Percentiles rank a stretch among this genome's conserved stretches.
Conservation (phyloP, 2,888 invertebrate genomes). For the Meiosimyza platycephala region DNA sequence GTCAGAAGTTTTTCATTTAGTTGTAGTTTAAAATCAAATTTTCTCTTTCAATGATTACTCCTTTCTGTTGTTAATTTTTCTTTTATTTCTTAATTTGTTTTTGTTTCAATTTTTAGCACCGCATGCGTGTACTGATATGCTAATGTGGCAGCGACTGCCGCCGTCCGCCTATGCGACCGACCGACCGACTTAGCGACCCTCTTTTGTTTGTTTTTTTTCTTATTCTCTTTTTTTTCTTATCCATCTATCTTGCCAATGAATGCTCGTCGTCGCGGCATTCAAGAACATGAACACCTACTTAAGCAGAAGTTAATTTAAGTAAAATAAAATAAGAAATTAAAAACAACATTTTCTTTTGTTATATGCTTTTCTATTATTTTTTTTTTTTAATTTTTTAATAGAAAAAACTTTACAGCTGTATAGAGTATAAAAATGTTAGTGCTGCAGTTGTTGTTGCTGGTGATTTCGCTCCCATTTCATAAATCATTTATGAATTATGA, state of each 20-base stretch:
- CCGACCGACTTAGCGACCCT: not conserved
- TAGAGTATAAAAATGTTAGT: not conserved
- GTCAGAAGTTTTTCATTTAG: no score
- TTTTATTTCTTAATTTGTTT: conserved; percentile 12
- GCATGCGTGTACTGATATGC: conserved; percentile 8
- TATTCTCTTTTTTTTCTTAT: no score
- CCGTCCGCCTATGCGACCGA: no score
- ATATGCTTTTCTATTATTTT: not conserved
- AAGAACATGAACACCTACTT: conserved; percentile 38
- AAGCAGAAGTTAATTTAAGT: conserved; percentile 33
- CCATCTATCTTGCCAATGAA: conserved; percentile 9
- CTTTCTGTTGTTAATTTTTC: conserved; percentile 21
- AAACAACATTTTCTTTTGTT: conserved; percentile 10
- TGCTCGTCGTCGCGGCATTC: conserved; percentile 9
- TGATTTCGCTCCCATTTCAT: conserved; percentile 48
- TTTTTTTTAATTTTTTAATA: not conserved
- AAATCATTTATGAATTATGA: conserved; percentile 60
- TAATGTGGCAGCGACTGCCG: not conserved
- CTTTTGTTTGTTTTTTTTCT: not conserved
- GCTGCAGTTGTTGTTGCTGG: not conserved
- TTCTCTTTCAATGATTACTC: conserved; percentile 36
- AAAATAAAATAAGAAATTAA: conserved; percentile 8
- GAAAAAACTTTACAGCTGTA: not conserved
- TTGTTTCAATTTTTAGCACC: conserved; percentile 11
- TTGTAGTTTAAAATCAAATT: not conserved